Evolutionary conservation across 2,888 invertebrate species (phyloP), one percentile per base, ranked within the genome.

Genomic region (Lithophane leautieri): DNA sequence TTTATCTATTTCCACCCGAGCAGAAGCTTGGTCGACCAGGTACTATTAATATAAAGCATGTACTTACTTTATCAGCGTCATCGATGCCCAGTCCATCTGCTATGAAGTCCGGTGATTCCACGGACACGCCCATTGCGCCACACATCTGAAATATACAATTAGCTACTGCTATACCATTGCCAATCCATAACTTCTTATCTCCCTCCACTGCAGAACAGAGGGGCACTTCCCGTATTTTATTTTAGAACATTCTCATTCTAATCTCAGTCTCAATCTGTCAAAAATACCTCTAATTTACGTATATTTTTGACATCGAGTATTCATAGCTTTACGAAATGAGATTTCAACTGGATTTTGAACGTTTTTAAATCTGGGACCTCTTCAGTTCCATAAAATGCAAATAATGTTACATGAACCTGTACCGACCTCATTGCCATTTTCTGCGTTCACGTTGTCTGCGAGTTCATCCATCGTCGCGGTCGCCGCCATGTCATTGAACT

Each of bases 401-500:
- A 58, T 16, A 34, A n/a, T n/a, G 22, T 44, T 6, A 12, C 34
- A 60, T 9, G 44, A 14, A n/a, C 2, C 28, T n/a, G 50, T 52
- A 50, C 78, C 14, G 61, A 92, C 91, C 86, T 91, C 89, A 60
- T 85, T 85, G 62, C 76, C 78, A 16, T 86, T 88, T 44, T 85
- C 89, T 0, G 82, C 76, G 70, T 68, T 68, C 63, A 73, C 69
- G 34, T 86, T 89, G 54, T 90, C 91, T 0, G 85, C 83, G 7
- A 87, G 68, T 14, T 90, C 89, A 67, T 90, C 91, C 83, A 89
- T 85, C 1, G 81, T 78, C 42, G 83, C 86, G 50, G 88, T 78
- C 40, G 89, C 85, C 40, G 86, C 83, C 87, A 91, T 86, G 88
- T 92, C 91, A 82, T 87, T 90, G 84, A 86, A 90, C 92, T 92